phyloP scores from a whole-genome alignment of 1,140 invertebrate genomes.

The Pogonomyrmex californicus region DNA sequence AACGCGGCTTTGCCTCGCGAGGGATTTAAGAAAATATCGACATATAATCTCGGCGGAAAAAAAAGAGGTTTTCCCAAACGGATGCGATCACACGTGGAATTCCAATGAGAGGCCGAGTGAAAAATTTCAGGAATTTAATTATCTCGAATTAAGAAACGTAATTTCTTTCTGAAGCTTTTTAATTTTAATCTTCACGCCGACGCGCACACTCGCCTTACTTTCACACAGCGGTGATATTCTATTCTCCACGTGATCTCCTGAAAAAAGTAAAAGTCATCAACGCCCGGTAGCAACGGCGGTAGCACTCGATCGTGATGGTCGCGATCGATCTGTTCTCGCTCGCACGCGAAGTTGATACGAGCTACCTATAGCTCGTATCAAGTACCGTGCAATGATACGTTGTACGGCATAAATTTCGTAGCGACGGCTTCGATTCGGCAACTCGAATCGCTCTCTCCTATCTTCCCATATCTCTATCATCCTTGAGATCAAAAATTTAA shows the following conservation, averaged over 20 bases:
- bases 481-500: background rate
- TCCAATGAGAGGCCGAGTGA: background rate
- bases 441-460: background rate
- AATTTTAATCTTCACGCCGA: background rate
- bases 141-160: background rate
- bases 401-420: conserved; percentile 43
- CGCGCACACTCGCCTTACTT: conserved; percentile 13
- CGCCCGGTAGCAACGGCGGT: conserved; percentile 48
- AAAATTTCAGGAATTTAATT: conserved; percentile 12
- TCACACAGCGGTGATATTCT: conserved; percentile 28
- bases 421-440: conserved; percentile 27
- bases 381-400: conserved; percentile 59
- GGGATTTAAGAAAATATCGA: background rate
- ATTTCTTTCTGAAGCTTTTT: background rate
- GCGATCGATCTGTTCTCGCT: conserved; percentile 61
- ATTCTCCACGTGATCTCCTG: conserved; percentile 50
- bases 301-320: conserved; percentile 60
- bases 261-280: conserved; percentile 64
- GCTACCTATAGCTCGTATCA: conserved; percentile 55
- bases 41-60: background rate
- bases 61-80: background rate
- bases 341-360: conserved; percentile 55
- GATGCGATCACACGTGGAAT: background rate
- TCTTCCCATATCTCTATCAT: background rate
- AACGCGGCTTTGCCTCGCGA: background rate